These are phyloP conservation scores for Neopelma chrysocephalum DNA, from an alignment of 2,797 vertebrate species.

Conservation along the genomic window DNA sequence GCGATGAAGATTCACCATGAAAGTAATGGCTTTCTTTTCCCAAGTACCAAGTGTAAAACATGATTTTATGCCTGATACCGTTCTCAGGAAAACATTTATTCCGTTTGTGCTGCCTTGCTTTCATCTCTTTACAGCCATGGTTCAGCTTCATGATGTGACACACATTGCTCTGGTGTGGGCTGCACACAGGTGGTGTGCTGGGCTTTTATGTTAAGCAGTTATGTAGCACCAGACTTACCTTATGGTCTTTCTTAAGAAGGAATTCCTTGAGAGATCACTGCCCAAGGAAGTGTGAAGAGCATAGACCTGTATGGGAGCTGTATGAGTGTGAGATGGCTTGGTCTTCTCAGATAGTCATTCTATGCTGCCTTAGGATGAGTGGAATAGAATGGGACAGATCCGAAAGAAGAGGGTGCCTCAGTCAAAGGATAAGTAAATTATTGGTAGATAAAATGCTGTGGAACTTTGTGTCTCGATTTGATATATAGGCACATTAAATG, in stretches of 20 bases:
- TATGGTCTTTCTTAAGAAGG: background rate
- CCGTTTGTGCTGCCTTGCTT: background rate
- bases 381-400: background rate
- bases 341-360: background rate
- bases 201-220: background rate
- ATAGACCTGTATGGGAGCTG: background rate
- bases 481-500: background rate
- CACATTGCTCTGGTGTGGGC: background rate
- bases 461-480: background rate
- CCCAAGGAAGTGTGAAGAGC: background rate
- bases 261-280: background rate
- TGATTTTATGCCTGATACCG: background rate
- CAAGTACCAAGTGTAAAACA: background rate
- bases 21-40: background rate
- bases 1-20: background rate
- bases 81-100: background rate
- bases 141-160: background rate
- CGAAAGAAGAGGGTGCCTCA: background rate
- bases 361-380: background rate
- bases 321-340: background rate
- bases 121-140: fast-evolving
- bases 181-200: fast-evolving
- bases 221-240: background rate
- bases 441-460: background rate
- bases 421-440: background rate